Evolutionary conservation across 2,113 vertebrate species (phyloP), one percentile per base, ranked within the genome.

Genomic region (Epinephelus moara): DNA sequence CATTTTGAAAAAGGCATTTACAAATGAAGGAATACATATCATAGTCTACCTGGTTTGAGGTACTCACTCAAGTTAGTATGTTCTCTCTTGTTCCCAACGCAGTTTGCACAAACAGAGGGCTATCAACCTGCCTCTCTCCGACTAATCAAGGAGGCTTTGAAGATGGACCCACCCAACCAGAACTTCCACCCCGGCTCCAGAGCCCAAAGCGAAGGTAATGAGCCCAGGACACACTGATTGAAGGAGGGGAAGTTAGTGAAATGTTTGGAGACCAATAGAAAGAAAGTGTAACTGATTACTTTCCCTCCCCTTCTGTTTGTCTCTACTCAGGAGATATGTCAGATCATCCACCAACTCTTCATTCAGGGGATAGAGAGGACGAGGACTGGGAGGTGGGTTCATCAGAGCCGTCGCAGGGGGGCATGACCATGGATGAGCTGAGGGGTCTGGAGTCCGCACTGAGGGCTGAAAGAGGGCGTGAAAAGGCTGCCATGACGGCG

Each of bases 121-220:
- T 95, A 95, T 90, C 94, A 94, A 72, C 93, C 94, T 0, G 91
- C 95, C 33, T 96, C 95, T 66, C 93, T 95, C 17, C 90, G 63
- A 66, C 90, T 96, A 42, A 94, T 96, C 82, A 95, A 95, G 75
- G 95, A 96, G 70, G 95, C 94, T 45, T 85, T 96, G 79, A 95
- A 95, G 91, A 95, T 95, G 91, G 91, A 93, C 37, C 88, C 72
- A 2, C 88, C 91, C 68, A 92, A 68, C 83, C 91, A 91, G 75
- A 93, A 87, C 82, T 78, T 85, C 56, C 87, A 85, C 30, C 4
- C 82, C 50, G 76, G 69, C 76, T 90, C 90, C 67, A 88, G 85
- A 86, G 11, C 81, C 33, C 88, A 88, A 40, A 91, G 88, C 25
- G 90, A 95, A 92, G 93, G 94, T 95, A 91, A 88, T 68, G 52